Percentiles rank a stretch among this genome's conserved stretches.
phyloP scores from a whole-genome alignment of 2,888 invertebrate species.

The Ormyrus pomaceus region DNA sequence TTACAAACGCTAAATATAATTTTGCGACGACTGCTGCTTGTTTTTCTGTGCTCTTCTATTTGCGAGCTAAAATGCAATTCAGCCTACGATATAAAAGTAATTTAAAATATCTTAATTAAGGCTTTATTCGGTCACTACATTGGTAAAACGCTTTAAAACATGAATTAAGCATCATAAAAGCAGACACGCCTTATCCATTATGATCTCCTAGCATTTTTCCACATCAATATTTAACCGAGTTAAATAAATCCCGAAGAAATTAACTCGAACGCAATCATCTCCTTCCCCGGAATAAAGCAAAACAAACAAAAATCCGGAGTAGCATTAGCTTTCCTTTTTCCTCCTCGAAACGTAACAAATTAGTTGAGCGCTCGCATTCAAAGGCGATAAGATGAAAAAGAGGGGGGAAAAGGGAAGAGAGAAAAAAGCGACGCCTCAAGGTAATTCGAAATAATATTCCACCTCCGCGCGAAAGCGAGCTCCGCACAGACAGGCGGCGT shows the following conservation, averaged over 20 bases:
- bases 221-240: too few relatives aligned
- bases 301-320: background rate
- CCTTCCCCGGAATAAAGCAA: background rate
- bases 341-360: conserved; percentile 21
- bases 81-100: too few relatives aligned
- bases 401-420: background rate
- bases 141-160: too few relatives aligned
- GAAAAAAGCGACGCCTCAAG: conserved; percentile 15
- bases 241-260: conserved; percentile 21
- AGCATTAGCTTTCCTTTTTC: background rate
- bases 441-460: conserved; percentile 52
- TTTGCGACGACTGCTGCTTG: too few relatives aligned
- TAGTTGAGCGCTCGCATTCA: conserved; percentile 23
- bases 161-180: too few relatives aligned
- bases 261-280: conserved; percentile 1
- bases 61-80: too few relatives aligned
- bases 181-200: too few relatives aligned
- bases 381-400: conserved; percentile 23
- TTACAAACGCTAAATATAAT: too few relatives aligned
- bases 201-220: too few relatives aligned
- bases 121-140: too few relatives aligned
- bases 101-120: too few relatives aligned
- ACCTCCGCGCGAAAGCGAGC: conserved; percentile 24
- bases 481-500: background rate
- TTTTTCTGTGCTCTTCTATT: too few relatives aligned